phyloP scores from a whole-genome alignment of 2,888 invertebrate genomes.

The Scotopteryx bipunctaria region DNA sequence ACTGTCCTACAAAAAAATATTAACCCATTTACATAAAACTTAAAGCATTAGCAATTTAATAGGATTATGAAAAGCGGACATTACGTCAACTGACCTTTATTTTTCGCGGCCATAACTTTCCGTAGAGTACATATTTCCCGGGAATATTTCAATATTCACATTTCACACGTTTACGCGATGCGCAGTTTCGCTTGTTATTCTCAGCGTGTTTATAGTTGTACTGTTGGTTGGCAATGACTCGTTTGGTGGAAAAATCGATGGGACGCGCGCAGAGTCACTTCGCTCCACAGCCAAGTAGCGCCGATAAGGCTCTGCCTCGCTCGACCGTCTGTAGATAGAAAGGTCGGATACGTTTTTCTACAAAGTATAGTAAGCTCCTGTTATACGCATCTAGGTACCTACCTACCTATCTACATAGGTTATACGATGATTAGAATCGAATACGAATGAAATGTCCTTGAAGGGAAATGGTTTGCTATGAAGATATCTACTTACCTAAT shows the following conservation, averaged over 20 bases:
- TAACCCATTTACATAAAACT: slow-evolving; percentile 41
- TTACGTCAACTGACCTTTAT: slow-evolving; percentile 67
- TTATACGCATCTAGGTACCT: slow-evolving; percentile 11
- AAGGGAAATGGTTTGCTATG: slow-evolving; percentile 11
- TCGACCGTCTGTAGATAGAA: slow-evolving; percentile 14
- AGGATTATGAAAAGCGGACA: slow-evolving; percentile 16
- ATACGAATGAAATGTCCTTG: slow-evolving; percentile 24
- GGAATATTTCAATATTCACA: slow-evolving; percentile 54
- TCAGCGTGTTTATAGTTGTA: slow-evolving; percentile 72
- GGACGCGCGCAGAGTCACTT: slow-evolving; percentile 72
- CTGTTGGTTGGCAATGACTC: slow-evolving; percentile 68
- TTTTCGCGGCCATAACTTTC: slow-evolving; percentile 70
- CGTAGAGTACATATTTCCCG: slow-evolving; percentile 60
- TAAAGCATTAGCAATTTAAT: slow-evolving; percentile 11
- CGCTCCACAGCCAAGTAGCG: slow-evolving; percentile 12
- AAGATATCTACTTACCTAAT: neutral
- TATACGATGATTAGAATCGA: slow-evolving; percentile 35
- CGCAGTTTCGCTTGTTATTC: slow-evolving; percentile 47
- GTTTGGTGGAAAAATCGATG: slow-evolving; percentile 78
- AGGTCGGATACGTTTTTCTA: slow-evolving; percentile 32
- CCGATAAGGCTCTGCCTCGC: slow-evolving; percentile 10
- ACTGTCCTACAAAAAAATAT: slow-evolving; percentile 50
- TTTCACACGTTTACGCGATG: slow-evolving; percentile 48
- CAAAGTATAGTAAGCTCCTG: slow-evolving; percentile 8
- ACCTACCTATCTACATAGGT: too few species aligned